phyloP scores from a whole-genome alignment of 1,140 invertebrate species.

The Drosophila pseudoobscura region DNA sequence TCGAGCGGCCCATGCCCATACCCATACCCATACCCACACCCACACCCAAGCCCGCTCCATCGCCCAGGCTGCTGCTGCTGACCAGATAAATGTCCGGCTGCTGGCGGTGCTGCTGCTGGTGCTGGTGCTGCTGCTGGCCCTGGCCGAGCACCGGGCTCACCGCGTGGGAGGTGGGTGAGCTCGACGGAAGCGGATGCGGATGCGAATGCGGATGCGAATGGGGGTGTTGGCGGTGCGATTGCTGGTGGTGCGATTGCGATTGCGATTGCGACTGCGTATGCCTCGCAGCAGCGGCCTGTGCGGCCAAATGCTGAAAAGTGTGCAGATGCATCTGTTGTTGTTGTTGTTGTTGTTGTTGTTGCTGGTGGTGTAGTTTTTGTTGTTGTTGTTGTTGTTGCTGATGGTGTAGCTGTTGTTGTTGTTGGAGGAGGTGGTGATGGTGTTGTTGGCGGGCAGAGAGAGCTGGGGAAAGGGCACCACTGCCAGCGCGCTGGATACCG shows the following conservation, averaged over 20 bases:
- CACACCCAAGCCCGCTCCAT: constrained; percentile 64
- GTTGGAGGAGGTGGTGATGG: constrained; percentile 65
- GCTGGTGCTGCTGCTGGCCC: too few relatives aligned
- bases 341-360: constrained; percentile 67
- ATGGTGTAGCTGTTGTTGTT: constrained; percentile 22
- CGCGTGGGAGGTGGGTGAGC: constrained; percentile 77
- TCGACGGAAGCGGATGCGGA: constrained; percentile 72
- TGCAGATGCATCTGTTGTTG: constrained; percentile 74
- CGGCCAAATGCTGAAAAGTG: constrained; percentile 78
- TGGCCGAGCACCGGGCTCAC: constrained; percentile 70
- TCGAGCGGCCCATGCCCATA: constrained; percentile 54
- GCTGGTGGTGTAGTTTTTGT: constrained; percentile 57
- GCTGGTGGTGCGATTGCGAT: constrained; percentile 50
- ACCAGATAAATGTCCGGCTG: constrained; percentile 81
- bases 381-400: constrained; percentile 41
- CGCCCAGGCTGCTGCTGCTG: constrained; percentile 82
- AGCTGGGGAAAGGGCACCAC: constrained; percentile 76
- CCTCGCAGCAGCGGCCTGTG: constrained; percentile 48
- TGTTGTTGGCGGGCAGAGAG: constrained; percentile 78
- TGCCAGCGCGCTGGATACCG: constrained; percentile 57
- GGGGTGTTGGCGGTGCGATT: constrained; percentile 60
- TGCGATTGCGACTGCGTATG: constrained; percentile 23
- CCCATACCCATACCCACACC: constrained; percentile 58
- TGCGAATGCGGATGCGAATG: constrained; percentile 53
- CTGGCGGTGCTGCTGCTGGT: constrained; percentile 52